Conservation (phyloP, 2,888 invertebrate genomes). For the Cartodere bifasciata region DNA sequence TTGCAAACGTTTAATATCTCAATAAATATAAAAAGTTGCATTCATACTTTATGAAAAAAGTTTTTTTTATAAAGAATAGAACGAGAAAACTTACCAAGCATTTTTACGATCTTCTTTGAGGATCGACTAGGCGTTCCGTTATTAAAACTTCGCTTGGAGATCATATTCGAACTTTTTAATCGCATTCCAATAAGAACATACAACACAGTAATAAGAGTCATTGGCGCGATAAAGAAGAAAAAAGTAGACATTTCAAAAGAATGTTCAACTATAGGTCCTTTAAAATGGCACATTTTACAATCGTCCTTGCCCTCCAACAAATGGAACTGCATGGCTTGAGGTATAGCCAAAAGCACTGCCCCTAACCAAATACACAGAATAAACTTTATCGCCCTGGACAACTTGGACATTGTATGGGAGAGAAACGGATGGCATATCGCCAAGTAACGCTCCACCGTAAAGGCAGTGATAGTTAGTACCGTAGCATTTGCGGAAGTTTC, state of each 20-base stretch:
- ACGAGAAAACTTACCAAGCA: conserved; percentile 64
- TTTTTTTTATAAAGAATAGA: too few relatives aligned
- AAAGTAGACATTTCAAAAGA: conserved; percentile 70
- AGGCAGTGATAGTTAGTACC: conserved; percentile 67
- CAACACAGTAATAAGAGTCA: conserved; percentile 72
- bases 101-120: conserved; percentile 52
- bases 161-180: conserved; percentile 43
- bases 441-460: conserved; percentile 62
- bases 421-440: conserved; percentile 52
- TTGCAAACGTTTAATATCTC: too few relatives aligned
- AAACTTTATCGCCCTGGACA: conserved; percentile 69
- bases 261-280: conserved; percentile 40
- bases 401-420: conserved; percentile 74
- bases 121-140: conserved; percentile 14
- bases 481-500: conserved; percentile 73
- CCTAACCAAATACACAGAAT: conserved; percentile 71
- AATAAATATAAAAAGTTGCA: too few relatives aligned
- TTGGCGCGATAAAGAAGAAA: conserved; percentile 74
- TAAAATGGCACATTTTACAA: conserved; percentile 21
- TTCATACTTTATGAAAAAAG: not conserved
- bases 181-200: conserved; percentile 66
- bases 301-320: conserved; percentile 33
- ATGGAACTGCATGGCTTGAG: conserved; percentile 45
- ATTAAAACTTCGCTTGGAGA: conserved; percentile 24
- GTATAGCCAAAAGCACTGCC: conserved; percentile 58